A percentile compares a stretch with the other conserved stretches of the same genome.
phyloP scores from a whole-genome alignment of 2,113 vertebrate genomes.

The Pongo pygmaeus region DNA sequence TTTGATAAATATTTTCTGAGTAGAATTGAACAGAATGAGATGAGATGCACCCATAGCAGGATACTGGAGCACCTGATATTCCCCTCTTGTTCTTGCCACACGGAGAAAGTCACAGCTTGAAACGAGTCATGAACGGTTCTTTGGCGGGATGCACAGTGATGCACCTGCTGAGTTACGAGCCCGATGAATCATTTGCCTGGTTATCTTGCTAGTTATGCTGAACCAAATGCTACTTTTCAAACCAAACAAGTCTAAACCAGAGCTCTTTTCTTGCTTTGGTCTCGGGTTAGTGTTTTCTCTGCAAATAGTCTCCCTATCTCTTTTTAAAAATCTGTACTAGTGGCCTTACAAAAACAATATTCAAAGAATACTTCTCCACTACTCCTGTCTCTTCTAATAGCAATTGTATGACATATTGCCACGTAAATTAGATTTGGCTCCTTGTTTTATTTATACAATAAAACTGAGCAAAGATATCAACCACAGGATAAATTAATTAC shows the following conservation, averaged over 20 bases:
- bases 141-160: conserved; percentile 60
- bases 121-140: conserved; percentile 63
- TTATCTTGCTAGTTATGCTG: conserved; percentile 68
- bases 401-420: conserved; percentile 34
- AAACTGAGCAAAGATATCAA: conserved; percentile 63
- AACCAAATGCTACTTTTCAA: conserved; percentile 50
- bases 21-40: conserved; percentile 15
- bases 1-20: conserved; percentile 9
- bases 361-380: conserved; percentile 22
- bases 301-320: neutral
- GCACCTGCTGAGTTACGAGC: conserved; percentile 70
- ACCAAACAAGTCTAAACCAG: conserved; percentile 50
- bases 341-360: conserved; percentile 28
- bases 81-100: conserved; percentile 73
- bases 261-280: conserved; percentile 32
- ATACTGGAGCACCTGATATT: conserved; percentile 35
- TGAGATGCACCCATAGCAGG: conserved; percentile 65
- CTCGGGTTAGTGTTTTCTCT: conserved; percentile 46
- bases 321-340: conserved; percentile 14
- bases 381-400: conserved; percentile 32
- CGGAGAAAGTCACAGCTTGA: conserved; percentile 84
- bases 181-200: conserved; percentile 36
- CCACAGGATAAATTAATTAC: conserved; percentile 59
- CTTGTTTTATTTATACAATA: conserved; percentile 64
- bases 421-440: conserved; percentile 52